Evolutionary conservation across 1,140 invertebrate genomes (phyloP), one percentile per base, ranked within the genome.

Genomic region (Helicoverpa zea): DNA sequence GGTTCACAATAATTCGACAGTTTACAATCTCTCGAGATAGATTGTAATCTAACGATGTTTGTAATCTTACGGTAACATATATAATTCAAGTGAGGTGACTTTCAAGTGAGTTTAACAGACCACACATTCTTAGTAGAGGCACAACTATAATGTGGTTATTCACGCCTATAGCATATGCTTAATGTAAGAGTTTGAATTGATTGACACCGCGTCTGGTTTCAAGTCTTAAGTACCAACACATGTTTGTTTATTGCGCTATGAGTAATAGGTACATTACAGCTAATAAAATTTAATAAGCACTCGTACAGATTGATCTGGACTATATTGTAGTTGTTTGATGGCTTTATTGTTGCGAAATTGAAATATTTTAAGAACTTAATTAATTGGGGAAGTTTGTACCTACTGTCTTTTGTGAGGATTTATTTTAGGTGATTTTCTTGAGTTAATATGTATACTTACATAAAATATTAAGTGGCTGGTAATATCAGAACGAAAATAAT

Each of bases 151-250:
- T 87, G 87, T 88, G 87, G 89, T 89, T 92, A 92, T 91, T 91
- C 88, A 91, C 87, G 89, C 89, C 81, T 81, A 81, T 81, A 87
- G 81, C 92, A 92, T 89, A 91, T 93, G 92, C 88, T 92, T 91
- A 92, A 89, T 92, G 90, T 94, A 85, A 88, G 86, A 90, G 86
- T 86, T 90, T 90, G 87, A 90, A 89, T 88, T 94, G 91, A 94
- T 92, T 94, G 92, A 94, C 92, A 87, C 87, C 86, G 84, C 84
- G 91, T 90, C 89, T 92, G 90, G 87, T 88, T 89, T 87, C 86
- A 82, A 83, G 79, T 82, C 84, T 89, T 87, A 85, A 89, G 88
- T 87, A 90, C 86, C 80, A 84, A 86, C 87, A 91, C 86, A 85
- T 89, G 88, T 90, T 90, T 88, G 84, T 87, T 85, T 90, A 87